Evolutionary conservation across 2,113 vertebrate species (phyloP), one percentile per base, ranked within the genome.

Genomic region (Platysteira castanea): DNA sequence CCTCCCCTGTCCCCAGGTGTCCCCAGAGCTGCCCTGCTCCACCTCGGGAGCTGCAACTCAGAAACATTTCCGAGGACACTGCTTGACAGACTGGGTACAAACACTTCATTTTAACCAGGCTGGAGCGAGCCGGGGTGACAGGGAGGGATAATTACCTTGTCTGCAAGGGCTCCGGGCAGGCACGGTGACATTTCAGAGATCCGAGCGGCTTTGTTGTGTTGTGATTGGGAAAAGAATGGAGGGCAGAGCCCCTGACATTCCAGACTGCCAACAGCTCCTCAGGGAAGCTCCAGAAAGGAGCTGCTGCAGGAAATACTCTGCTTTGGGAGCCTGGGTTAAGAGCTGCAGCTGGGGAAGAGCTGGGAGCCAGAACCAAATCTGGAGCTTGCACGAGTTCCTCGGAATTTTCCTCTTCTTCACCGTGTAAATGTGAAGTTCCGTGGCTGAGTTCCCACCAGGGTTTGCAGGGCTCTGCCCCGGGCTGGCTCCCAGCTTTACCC

Each of bases 391-490:
- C 33, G 1, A 5, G 28, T 3, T 31, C 8, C 44, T 46, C 46
- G 26, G 53, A 0, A 0, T 26, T 21, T 18, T 18, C 3, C 49
- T 73, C 26, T 11, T 13, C 26, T 6, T 23, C 12, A 0, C 37
- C 1, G 16, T 4, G 18, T 7, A 2, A 1, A 8, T 3, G 37
- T 4, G 0, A 28, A 53, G 37, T 22, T 24, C 8, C 1, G 0
- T 0, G 0, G 76, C 30, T 26, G 60, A 19, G 10, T 11, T 35
- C 18, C 15, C 31, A 4, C 3, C 21, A 1, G 8, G 2, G 16
- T 14, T 31, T 19, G 54, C 21, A 11, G 0, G 0, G 4, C 47
- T 18, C 37, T 1, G 8, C 61, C 49, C 47, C 7, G 57, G 50
- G 47, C 27, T 7, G 35, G 54, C 4, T 4, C 33, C 50, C 24